phyloP scores from a whole-genome alignment of 2,113 vertebrate species.

The Scalopus aquaticus region DNA sequence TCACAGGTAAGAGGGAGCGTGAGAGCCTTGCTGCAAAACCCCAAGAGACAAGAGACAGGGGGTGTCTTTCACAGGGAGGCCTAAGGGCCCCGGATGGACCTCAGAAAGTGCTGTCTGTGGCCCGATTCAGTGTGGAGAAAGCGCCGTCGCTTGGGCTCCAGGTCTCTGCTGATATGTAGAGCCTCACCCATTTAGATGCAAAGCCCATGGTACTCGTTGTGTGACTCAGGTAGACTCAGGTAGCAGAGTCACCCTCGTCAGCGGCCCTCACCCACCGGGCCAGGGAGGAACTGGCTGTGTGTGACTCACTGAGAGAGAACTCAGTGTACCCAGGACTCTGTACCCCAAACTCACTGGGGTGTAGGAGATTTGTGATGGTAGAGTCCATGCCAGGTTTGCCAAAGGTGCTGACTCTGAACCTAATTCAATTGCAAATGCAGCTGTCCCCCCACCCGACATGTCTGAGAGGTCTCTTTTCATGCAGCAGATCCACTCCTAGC shows the following conservation, averaged over 20 bases:
- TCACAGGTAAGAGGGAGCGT: slow-evolving; percentile 90
- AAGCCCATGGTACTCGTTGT: background rate
- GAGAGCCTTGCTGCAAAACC: too few species aligned
- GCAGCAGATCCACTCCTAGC: background rate
- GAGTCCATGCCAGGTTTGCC: background rate
- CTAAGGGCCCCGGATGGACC: too few species aligned
- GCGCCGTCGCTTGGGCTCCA: background rate
- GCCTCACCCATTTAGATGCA: background rate
- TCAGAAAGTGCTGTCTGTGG: background rate
- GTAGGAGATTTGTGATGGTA: background rate
- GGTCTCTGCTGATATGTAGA: background rate
- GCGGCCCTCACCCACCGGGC: background rate
- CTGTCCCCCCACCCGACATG: background rate
- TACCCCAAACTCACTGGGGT: background rate
- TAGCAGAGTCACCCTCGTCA: background rate
- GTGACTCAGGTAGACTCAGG: background rate
- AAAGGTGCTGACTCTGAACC: background rate
- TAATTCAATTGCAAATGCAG: background rate
- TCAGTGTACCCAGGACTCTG: background rate
- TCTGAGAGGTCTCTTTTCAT: background rate
- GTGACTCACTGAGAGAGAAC: background rate
- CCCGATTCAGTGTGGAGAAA: background rate
- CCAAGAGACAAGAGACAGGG: too few species aligned
- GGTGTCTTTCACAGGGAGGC: too few species aligned
- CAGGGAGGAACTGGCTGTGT: background rate